Percentiles rank a stretch among this genome's conserved stretches.
Conservation (phyloP, 2,797 vertebrate genomes). For the Sebastolobus alascanus region DNA sequence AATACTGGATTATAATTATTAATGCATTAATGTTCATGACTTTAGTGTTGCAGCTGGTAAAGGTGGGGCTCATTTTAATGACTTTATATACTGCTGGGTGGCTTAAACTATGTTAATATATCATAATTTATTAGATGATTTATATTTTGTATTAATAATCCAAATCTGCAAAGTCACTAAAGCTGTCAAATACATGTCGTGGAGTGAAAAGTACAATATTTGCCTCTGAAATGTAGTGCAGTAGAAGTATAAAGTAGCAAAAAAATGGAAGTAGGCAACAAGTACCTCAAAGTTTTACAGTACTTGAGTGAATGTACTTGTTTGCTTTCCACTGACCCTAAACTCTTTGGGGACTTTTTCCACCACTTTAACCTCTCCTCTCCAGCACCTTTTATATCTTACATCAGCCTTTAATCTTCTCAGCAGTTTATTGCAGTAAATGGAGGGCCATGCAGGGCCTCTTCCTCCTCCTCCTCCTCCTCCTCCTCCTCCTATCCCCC, state of each 20-base stretch:
- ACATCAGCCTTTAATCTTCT: slow-evolving; percentile 34
- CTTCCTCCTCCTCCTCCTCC: slow-evolving; percentile 44
- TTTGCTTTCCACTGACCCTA: neutral
- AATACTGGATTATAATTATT: neutral
- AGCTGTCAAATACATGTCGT: neutral
- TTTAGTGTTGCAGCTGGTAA: neutral
- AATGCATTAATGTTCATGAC: too few relatives aligned
- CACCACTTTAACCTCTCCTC: slow-evolving; percentile 15
- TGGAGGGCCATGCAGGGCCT: slow-evolving; percentile 59
- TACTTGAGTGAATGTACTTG: neutral
- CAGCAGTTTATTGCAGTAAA: slow-evolving; percentile 45
- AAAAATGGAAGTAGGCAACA: neutral
- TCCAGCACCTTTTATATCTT: slow-evolving; percentile 37
- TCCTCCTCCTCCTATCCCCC: slow-evolving; percentile 37
- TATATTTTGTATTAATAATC: neutral
- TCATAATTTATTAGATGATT: neutral
- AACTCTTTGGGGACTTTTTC: neutral
- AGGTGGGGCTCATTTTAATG: neutral
- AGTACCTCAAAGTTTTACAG: neutral
- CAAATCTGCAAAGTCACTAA: neutral
- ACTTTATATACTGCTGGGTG: neutral
- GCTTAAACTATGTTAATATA: neutral
- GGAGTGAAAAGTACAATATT: neutral
- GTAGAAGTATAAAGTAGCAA: neutral
- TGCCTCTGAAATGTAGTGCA: neutral